These are phyloP conservation scores for Muraenolepis orangiensis DNA, from an alignment of 2,797 vertebrate genomes.

Conservation along the genomic window DNA sequence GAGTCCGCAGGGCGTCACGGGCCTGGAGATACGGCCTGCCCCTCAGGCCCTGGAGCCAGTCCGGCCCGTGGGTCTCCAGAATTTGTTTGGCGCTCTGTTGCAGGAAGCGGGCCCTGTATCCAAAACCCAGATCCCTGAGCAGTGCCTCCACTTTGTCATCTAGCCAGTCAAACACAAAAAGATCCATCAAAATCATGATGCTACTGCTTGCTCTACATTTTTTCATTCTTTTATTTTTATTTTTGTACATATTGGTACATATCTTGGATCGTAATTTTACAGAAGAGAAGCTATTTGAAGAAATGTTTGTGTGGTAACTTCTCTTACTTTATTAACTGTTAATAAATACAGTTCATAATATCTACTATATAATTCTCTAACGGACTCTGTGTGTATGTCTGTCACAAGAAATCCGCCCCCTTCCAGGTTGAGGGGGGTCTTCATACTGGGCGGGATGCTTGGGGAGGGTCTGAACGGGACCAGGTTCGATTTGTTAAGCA, in stretches of 20 bases:
- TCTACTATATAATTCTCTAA: too few relatives aligned
- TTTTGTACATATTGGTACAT: background rate
- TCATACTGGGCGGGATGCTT: too few relatives aligned
- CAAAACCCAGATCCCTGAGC: conserved; percentile 86
- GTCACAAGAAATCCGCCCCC: too few relatives aligned
- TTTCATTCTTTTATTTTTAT: too few relatives aligned
- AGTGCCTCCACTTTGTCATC: conserved; percentile 74
- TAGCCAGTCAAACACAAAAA: conserved; percentile 48
- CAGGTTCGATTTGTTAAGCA: too few relatives aligned
- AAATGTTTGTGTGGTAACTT: background rate
- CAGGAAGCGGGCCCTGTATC: conserved; percentile 89
- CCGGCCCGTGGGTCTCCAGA: conserved; percentile 62
- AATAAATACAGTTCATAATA: background rate
- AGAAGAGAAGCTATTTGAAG: background rate
- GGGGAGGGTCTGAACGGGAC: too few relatives aligned
- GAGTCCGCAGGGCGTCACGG: conserved; percentile 75
- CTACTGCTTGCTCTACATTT: too few relatives aligned
- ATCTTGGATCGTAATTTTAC: background rate
- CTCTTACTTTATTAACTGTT: background rate
- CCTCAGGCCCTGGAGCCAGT: conserved; percentile 81
- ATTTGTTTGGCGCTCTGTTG: conserved; percentile 81
- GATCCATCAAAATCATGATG: background rate
- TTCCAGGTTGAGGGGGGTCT: too few relatives aligned
- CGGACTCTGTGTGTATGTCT: too few relatives aligned
- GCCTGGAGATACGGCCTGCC: conserved; percentile 76